Conservation (phyloP, 92 coral and sea anemone genomes). For the Palythoa grandis region DNA sequence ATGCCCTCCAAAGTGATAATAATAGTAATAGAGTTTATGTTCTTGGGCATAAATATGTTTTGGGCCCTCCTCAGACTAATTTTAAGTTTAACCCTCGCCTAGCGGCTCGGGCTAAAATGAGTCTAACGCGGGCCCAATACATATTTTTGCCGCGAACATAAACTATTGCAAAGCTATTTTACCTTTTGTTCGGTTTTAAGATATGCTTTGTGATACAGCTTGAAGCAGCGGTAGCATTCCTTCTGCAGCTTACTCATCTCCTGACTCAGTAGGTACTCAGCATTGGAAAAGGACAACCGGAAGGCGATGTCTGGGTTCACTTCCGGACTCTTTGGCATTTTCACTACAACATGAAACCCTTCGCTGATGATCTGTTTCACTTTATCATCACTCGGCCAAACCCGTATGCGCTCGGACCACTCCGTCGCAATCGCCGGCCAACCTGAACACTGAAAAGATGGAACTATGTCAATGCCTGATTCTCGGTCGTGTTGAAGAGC, state of each 20-base stretch:
- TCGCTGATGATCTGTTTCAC: slow-evolving; percentile 53
- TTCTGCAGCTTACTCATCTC: slow-evolving; percentile 71
- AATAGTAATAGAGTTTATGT: no score
- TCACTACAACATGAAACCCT: slow-evolving; percentile 79
- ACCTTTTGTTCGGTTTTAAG: slow-evolving; percentile 43
- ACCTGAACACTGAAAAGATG: slow-evolving; percentile 66
- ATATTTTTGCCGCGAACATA: no score
- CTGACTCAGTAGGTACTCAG: slow-evolving; percentile 72
- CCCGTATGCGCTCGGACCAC: slow-evolving; percentile 70
- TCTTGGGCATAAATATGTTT: no score
- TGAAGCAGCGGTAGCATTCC: slow-evolving; percentile 75
- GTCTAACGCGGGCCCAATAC: not conserved
- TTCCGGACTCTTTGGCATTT: slow-evolving; percentile 52
- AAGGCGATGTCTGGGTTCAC: slow-evolving; percentile 60
- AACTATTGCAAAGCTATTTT: not conserved
- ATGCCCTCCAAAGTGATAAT: no score
- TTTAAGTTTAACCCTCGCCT: not conserved
- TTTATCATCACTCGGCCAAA: slow-evolving; percentile 69
- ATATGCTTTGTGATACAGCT: slow-evolving; percentile 56
- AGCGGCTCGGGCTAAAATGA: no score
- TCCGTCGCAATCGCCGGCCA: slow-evolving; percentile 73
- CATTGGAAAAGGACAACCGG: slow-evolving; percentile 82
- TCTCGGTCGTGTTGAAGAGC: slow-evolving; percentile 19
- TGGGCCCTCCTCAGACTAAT: not conserved
- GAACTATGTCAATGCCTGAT: slow-evolving; percentile 74